These are phyloP conservation scores for Odontothrips loti DNA, from an alignment of 2,888 invertebrate species.

Conservation along the genomic window DNA sequence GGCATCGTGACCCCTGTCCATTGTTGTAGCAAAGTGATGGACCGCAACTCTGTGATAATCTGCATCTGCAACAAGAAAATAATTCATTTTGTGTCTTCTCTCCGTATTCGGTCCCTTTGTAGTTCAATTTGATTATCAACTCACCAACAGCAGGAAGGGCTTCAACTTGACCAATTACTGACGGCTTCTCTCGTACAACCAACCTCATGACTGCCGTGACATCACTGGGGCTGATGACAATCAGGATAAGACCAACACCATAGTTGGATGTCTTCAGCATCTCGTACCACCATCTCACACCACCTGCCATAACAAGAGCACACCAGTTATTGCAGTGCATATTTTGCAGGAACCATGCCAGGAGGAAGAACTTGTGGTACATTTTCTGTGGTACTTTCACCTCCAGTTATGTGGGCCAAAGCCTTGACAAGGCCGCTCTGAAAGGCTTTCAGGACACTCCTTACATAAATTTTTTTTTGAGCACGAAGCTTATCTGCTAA, in stretches of 20 bases:
- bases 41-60: constrained; percentile 64
- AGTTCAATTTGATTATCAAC: background rate
- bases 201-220: constrained; percentile 50
- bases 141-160: constrained; percentile 38
- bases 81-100: background rate
- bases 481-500: constrained; percentile 72
- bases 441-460: constrained; percentile 66
- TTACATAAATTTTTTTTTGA: constrained; percentile 85
- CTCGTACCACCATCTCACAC: constrained; percentile 68
- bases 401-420: constrained; percentile 92
- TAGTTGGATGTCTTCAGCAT: constrained; percentile 93
- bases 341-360: constrained; percentile 41
- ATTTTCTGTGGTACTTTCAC: constrained; percentile 85
- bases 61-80: constrained; percentile 45
- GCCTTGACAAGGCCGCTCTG: constrained; percentile 71
- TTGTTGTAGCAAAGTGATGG: constrained; percentile 61
- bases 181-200: constrained; percentile 51
- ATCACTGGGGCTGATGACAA: constrained; percentile 63
- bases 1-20: constrained; percentile 58
- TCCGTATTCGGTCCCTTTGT: background rate
- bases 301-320: constrained; percentile 50
- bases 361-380: constrained; percentile 77
- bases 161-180: constrained; percentile 59
- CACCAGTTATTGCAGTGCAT: background rate
- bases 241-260: constrained; percentile 82